Conservation (phyloP, 2,113 vertebrate genomes). For the Poeciliopsis retropinna region DNA sequence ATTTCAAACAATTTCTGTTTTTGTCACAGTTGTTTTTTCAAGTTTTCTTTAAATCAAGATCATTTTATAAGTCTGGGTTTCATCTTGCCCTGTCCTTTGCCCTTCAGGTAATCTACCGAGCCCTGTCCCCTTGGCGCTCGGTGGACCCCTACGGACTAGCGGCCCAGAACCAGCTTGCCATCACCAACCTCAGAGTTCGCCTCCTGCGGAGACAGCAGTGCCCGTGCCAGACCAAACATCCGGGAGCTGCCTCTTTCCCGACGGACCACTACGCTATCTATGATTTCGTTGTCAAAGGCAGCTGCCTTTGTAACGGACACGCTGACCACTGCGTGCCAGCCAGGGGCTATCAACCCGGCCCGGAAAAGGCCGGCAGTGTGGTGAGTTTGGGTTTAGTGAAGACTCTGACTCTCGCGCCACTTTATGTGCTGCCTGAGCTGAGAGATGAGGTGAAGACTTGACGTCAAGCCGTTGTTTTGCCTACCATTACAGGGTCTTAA, state of each 20-base stretch:
- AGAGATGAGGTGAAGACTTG: slow-evolving; percentile 41
- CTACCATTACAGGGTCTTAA: slow-evolving; percentile 65
- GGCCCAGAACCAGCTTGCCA: slow-evolving; percentile 85
- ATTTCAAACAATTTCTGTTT: slow-evolving; percentile 20
- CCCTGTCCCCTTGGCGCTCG: slow-evolving; percentile 78
- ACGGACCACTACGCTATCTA: slow-evolving; percentile 87
- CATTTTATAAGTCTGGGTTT: background rate
- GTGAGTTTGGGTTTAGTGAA: slow-evolving; percentile 73
- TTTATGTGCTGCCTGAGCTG: slow-evolving; percentile 26
- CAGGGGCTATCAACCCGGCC: slow-evolving; percentile 72
- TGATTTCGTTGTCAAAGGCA: slow-evolving; percentile 93
- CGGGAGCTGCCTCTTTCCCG: slow-evolving; percentile 49
- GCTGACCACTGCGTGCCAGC: slow-evolving; percentile 86
- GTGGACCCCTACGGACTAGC: slow-evolving; percentile 85
- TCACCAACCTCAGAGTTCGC: slow-evolving; percentile 89
- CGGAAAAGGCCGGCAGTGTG: slow-evolving; percentile 77
- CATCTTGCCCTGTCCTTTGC: background rate
- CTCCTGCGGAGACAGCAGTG: slow-evolving; percentile 86
- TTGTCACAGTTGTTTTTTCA: background rate
- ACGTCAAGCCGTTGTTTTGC: slow-evolving; percentile 52
- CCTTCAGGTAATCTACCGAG: slow-evolving; percentile 90
- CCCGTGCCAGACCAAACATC: slow-evolving; percentile 78
- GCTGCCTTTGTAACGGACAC: slow-evolving; percentile 92
- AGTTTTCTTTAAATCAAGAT: background rate
- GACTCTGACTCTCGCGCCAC: slow-evolving; percentile 16